Conservation (phyloP, 2,888 invertebrate species). For the Calliphora vomitoria region DNA sequence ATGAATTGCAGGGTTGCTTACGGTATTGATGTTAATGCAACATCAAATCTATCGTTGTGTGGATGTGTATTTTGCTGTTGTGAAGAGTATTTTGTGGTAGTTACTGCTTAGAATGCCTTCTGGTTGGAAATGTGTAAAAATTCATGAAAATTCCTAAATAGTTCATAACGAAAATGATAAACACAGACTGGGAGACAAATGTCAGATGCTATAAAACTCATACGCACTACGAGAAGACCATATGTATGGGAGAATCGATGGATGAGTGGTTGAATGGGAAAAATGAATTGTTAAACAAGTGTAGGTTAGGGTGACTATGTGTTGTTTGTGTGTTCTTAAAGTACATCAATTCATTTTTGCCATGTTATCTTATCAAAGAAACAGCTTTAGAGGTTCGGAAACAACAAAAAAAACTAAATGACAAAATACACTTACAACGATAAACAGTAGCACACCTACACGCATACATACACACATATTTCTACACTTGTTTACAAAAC, state of each 20-base stretch:
- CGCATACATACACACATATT: background rate
- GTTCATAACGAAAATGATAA: conserved; percentile 59
- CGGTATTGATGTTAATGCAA: conserved; percentile 12
- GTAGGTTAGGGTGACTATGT: conserved; percentile 5
- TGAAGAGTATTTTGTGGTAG: conserved; percentile 46
- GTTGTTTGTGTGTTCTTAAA: conserved; percentile 30
- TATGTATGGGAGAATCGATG: conserved; percentile 21
- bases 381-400: conserved; percentile 24
- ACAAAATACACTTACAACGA: conserved; percentile 2
- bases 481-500: background rate
- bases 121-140: conserved; percentile 64
- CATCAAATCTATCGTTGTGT: conserved; percentile 11
- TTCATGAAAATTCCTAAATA: conserved; percentile 64
- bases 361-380: conserved; percentile 57
- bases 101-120: conserved; percentile 53
- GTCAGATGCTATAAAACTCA: conserved; percentile 48
- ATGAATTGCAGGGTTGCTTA: conserved; percentile 51
- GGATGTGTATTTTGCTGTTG: background rate
- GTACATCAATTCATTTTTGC: conserved; percentile 64
- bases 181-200: conserved; percentile 36
- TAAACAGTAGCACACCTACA: background rate
- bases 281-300: background rate
- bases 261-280: background rate
- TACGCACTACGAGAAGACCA: conserved; percentile 32
- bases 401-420: conserved; percentile 27